These are phyloP conservation scores for Dufourea novaeangliae DNA, from an alignment of 1,140 invertebrate species.

Conservation along the genomic window DNA sequence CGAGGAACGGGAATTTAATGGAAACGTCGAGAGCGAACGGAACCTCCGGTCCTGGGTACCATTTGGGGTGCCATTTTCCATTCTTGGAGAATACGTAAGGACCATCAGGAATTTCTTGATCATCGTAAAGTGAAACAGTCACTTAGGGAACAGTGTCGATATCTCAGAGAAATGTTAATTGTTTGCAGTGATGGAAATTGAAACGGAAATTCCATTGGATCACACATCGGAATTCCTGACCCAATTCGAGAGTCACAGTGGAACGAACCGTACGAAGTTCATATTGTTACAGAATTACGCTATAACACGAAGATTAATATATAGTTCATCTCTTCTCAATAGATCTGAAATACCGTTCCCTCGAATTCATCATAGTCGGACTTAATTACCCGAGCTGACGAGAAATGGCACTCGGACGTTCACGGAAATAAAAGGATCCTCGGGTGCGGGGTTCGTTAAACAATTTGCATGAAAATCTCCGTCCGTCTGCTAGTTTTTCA, in stretches of 20 bases:
- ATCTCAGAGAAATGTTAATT: no score
- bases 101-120: no score
- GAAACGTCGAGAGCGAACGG: conserved; percentile 29
- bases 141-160: no score
- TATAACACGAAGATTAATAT: no score
- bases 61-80: no score
- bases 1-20: conserved; percentile 32
- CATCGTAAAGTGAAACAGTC: no score
- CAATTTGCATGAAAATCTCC: conserved; percentile 60
- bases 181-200: no score
- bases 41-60: no score
- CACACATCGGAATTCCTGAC: neutral
- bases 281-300: neutral
- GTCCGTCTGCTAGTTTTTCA: conserved; percentile 44
- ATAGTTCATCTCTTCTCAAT: no score
- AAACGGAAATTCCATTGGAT: no score
- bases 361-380: conserved; percentile 29
- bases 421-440: conserved; percentile 38
- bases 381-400: conserved; percentile 48
- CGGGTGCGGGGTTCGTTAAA: conserved; percentile 55
- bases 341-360: no score
- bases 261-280: neutral
- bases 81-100: no score
- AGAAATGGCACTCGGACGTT: neutral
- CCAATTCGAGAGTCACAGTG: neutral